Evolutionary conservation across 2,888 invertebrate species (phyloP), one percentile per base, ranked within the genome.

Genomic region (Lasioglossum marginatum): DNA sequence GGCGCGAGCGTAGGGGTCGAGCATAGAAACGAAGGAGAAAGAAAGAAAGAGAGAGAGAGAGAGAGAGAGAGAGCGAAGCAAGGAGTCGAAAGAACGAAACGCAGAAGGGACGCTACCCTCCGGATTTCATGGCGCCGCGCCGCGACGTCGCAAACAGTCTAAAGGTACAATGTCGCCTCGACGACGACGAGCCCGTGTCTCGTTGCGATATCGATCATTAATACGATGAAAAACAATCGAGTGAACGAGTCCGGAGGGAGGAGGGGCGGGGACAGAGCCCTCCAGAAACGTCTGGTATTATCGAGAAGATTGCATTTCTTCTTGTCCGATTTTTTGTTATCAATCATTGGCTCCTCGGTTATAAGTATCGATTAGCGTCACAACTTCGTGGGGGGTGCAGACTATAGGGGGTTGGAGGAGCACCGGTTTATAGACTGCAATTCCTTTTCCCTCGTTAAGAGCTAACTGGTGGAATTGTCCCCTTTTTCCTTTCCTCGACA

Each of bases 51-150:
- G 81, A 80, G 74, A 52, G 70, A 23, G 72, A 52, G 78, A 57
- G 73, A n/a, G 57, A 31, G 73, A 76, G 43, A 40, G 81, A 68
- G 79, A 72, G 66, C 43, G n/a, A n/a, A n/a, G 79, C 48, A 52
- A 77, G 84, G 71, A 73, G 48, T 73, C 73, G 86, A 73, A 77
- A 77, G 80, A 81, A 79, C 78, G 82, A 82, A 70, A 81, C 78
- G 77, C 52, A 43, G 85, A 75, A 77, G 83, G 86, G 83, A 83
- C 78, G 63, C 82, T 76, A 86, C 85, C 88, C 91, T 85, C 81
- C 87, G 90, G 89, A 91, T 88, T 88, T 86, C 88, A 85, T 79
- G 92, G 93, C 92, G 92, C 91, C 93, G 93, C 92, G 92, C 91
- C 93, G 77, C 82, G 85, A 70, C 87, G 93, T 92, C 92, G 92